phyloP scores from a whole-genome alignment of 2,888 invertebrate genomes.

The Tenodera sinensis region DNA sequence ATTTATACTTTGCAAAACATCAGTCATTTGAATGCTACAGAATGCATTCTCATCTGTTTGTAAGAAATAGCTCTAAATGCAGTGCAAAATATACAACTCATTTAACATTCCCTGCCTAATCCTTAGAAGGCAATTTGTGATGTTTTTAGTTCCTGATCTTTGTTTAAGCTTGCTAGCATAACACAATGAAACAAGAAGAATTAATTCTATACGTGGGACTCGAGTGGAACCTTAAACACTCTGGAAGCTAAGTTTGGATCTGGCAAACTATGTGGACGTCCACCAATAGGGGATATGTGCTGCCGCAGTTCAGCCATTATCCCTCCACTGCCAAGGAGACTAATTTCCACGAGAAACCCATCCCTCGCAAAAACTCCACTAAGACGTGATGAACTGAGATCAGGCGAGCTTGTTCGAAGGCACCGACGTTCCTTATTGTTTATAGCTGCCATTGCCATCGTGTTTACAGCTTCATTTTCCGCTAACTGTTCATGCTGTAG shows the following conservation, averaged over 20 bases:
- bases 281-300: not conserved
- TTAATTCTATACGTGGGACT: constrained; percentile 53
- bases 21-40: not conserved
- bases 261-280: constrained; percentile 33
- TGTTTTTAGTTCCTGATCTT: not conserved
- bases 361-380: constrained; percentile 38
- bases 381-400: constrained; percentile 46
- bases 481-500: constrained; percentile 45
- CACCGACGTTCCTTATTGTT: constrained; percentile 50
- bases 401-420: constrained; percentile 59
- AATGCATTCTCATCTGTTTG: not conserved
- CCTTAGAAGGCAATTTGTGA: not conserved
- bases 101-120: not conserved
- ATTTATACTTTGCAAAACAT: not conserved
- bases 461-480: constrained; percentile 27
- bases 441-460: constrained; percentile 13
- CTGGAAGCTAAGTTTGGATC: constrained; percentile 42
- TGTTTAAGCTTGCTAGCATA: too few relatives aligned
- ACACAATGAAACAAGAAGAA: too few relatives aligned
- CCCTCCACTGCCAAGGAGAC: constrained; percentile 42
- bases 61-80: not conserved
- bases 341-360: constrained; percentile 51
- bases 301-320: constrained; percentile 19
- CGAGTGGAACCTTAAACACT: constrained; percentile 55
- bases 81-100: not conserved